Evolutionary conservation across 2,797 vertebrate species (phyloP).

Genomic region (Phaenicophaeus curvirostris): DNA sequence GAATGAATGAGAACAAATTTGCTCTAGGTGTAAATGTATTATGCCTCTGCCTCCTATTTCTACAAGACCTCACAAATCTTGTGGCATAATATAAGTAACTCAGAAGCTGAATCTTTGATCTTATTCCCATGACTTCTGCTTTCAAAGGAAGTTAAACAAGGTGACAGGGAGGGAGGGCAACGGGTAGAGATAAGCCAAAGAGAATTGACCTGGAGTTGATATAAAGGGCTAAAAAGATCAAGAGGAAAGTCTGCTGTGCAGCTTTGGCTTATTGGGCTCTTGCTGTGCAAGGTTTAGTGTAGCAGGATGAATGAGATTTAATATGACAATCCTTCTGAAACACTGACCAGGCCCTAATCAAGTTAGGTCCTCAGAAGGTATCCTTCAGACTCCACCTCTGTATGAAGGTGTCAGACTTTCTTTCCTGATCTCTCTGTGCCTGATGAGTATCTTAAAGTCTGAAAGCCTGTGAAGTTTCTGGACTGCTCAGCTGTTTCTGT

Average conservation of each 20-base stretch:
- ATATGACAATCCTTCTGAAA: not conserved
- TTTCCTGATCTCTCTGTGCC: constrained; percentile 75
- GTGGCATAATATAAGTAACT: not conserved
- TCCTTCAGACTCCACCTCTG: not conserved
- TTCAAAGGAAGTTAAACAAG: constrained; percentile 34
- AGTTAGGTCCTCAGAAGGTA: constrained; percentile 12
- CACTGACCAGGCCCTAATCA: not conserved
- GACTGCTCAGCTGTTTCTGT: constrained; percentile 57
- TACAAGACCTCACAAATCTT: constrained; percentile 34
- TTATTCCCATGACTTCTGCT: constrained; percentile 21
- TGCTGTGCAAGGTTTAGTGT: constrained; percentile 2
- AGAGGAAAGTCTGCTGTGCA: not conserved
- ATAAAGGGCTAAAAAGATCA: constrained; percentile 32
- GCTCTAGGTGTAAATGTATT: constrained; percentile 45
- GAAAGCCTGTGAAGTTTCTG: constrained; percentile 44
- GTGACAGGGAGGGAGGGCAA: not conserved
- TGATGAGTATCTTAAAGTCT: constrained; percentile 15
- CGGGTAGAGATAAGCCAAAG: not conserved
- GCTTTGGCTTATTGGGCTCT: constrained; percentile 1
- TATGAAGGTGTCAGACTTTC: constrained; percentile 45
- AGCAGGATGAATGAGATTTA: constrained; percentile 19
- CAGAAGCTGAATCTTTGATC: constrained; percentile 25
- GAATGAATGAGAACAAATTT: constrained; percentile 56
- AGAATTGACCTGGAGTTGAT: constrained; percentile 18
- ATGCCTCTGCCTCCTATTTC: constrained; percentile 47